Percentiles rank a stretch among this genome's conserved stretches.
Conservation (phyloP, 2,113 vertebrate genomes). For the Cathartes aura region DNA sequence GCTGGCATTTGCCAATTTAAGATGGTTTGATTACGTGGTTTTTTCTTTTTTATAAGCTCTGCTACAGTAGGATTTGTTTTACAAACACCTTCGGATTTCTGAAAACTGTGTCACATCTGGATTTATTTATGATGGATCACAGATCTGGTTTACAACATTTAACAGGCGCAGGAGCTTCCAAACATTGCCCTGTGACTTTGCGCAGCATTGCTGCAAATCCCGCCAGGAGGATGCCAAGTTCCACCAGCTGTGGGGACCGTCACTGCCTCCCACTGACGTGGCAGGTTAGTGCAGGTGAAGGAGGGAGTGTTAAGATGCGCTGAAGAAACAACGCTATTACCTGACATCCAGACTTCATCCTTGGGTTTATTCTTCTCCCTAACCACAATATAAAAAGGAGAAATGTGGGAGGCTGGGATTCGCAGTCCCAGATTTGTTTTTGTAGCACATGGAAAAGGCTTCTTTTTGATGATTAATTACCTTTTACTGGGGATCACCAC, state of each 20-base stretch:
- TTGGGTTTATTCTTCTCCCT: background rate
- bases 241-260: background rate
- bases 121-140: slow-evolving; percentile 4
- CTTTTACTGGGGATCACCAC: slow-evolving; percentile 41
- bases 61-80: slow-evolving; percentile 7
- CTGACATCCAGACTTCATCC: background rate
- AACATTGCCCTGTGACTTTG: background rate
- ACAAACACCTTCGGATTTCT: slow-evolving; percentile 40
- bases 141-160: slow-evolving; percentile 4
- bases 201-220: background rate
- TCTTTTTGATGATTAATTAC: slow-evolving; percentile 26
- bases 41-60: background rate
- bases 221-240: background rate
- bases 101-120: slow-evolving; percentile 24
- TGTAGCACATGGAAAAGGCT: background rate
- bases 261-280: background rate
- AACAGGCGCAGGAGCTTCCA: background rate
- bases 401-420: background rate
- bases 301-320: background rate
- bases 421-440: background rate
- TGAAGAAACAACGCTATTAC: background rate
- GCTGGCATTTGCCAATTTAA: background rate
- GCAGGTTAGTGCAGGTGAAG: background rate
- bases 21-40: background rate
- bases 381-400: background rate